Base-by-base conservation (phyloP, 2,888 invertebrate genomes). In the Allophyes oxyacanthae region DNA sequence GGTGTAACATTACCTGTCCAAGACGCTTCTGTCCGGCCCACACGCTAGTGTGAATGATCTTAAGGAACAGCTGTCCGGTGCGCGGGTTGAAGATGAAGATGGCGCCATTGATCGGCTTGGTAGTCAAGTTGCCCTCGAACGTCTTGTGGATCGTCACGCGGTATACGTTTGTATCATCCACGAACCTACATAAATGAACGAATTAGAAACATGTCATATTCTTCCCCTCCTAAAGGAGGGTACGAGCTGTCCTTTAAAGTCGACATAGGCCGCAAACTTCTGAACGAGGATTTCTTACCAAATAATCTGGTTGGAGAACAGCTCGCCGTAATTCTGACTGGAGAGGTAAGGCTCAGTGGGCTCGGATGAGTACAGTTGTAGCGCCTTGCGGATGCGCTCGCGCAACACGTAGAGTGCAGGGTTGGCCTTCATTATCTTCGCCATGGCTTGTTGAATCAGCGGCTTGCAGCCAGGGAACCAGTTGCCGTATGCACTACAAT, bases 21-120 rank as follows among this genome's bases (percentile, higher is more conserved):
- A 99, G 95, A 97, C 99, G 99, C 91, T 99, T 99, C 93, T 99
- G 99, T 36, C 99, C 99, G 0, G 99, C 99, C 99, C 99, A 99
- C 42, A 99, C 99, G 5, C 99, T 99, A 0, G 99, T 99, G 91
- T 99, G 99, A 90, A 99, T 99, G 82, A 99, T 99, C 94, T 99
- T 99, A 75, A 99, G 95, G 95, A 99, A 99, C 44, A 99, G 95
- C 88, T 99, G 99, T 13, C 99, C 99, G 0, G 99, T 99, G 63
- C 99, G 95, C 6, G 99, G 99, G 94, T 99, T 99, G 94, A 99
- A 99, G 77, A 99, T 99, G 91, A 99, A 99, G 90, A 99, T 99
- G 58, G 99, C 99, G 2, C 99, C 99, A 89, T 99, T 99, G 83
- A 99, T 99, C 0, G 99, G 99, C 88, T 99, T 99, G 0, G 99